These are phyloP conservation scores for Styela plicata DNA, from an alignment of 23 tunicate species.

Conservation along the genomic window DNA sequence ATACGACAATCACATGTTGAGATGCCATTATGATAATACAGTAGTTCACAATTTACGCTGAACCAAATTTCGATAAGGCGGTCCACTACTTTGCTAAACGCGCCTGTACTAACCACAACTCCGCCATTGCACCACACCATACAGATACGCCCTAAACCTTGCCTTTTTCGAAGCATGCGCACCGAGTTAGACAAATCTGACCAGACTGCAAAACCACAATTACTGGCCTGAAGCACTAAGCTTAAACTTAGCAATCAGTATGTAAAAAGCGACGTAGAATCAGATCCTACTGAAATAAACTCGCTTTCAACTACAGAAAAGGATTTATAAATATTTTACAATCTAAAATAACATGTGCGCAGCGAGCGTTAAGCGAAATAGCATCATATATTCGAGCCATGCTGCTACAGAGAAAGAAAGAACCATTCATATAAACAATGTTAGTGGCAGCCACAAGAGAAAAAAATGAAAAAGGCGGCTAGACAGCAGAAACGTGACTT, in stretches of 20 bases:
- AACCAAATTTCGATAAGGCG: too few species aligned
- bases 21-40: too few species aligned
- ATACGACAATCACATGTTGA: too few species aligned
- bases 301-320: not conserved
- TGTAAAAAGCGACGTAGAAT: not conserved
- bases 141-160: not conserved
- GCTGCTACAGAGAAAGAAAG: not conserved
- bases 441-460: slow-evolving; percentile 9
- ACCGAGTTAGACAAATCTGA: not conserved
- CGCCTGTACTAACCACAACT: not conserved
- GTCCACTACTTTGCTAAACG: not conserved
- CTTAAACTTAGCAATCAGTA: not conserved
- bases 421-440: slow-evolving; percentile 26
- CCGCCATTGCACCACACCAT: not conserved
- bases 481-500: slow-evolving; percentile 47
- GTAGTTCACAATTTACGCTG: too few species aligned
- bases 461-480: slow-evolving; percentile 33
- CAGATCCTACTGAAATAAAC: not conserved
- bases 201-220: not conserved
- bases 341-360: not conserved
- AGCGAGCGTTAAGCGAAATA: not conserved
- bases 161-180: not conserved
- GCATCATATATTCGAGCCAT: not conserved
- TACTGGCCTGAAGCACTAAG: not conserved
- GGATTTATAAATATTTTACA: not conserved